phyloP scores from a whole-genome alignment of 2,113 vertebrate species.

The Hyperopisus bebe region DNA sequence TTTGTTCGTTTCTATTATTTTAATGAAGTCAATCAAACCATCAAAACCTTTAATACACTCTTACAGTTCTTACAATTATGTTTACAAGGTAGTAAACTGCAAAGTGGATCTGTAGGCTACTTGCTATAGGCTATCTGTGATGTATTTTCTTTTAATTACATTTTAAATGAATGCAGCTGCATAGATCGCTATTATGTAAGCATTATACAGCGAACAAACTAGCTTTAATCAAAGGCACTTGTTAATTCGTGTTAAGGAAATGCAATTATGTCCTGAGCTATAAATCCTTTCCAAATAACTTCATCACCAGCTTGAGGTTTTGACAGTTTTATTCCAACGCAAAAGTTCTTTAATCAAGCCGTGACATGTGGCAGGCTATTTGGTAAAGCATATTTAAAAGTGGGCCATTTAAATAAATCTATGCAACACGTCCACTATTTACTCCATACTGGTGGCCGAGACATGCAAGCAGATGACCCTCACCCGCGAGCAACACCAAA shows the following conservation, averaged over 20 bases:
- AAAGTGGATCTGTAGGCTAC: not conserved
- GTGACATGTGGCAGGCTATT: not conserved
- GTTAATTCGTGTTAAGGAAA: not conserved
- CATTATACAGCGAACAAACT: not conserved
- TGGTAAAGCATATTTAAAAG: slow-evolving; percentile 14
- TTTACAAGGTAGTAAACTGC: not conserved
- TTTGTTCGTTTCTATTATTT: not conserved
- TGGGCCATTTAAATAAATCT: not conserved
- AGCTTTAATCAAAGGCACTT: not conserved
- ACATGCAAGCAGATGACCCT: not conserved
- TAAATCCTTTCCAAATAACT: not conserved
- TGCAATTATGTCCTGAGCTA: not conserved
- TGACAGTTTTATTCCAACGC: slow-evolving; percentile 17
- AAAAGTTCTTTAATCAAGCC: slow-evolving; percentile 10
- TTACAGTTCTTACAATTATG: not conserved
- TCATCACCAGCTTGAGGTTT: slow-evolving; percentile 6
- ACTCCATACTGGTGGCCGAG: not conserved
- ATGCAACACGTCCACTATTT: not conserved
- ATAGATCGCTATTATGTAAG: not conserved
- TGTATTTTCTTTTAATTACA: not conserved
- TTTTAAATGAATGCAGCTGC: not conserved
- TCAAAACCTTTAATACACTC: not conserved
- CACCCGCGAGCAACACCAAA: not conserved
- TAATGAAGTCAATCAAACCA: not conserved
- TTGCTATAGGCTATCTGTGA: not conserved